phyloP scores from a whole-genome alignment of 2,888 invertebrate species.

The Dusona sp. region DNA sequence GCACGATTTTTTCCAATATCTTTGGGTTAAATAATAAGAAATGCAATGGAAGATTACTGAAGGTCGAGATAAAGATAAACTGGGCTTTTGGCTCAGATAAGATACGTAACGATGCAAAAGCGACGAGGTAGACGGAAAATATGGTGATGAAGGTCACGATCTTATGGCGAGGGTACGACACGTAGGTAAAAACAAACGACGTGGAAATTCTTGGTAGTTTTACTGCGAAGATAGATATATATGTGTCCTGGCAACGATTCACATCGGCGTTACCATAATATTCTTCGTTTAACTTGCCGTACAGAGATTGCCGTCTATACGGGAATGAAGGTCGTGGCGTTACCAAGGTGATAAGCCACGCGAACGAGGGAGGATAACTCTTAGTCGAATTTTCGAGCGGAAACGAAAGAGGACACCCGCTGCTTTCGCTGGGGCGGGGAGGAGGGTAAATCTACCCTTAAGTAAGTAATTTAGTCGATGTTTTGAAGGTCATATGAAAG shows the following conservation, averaged over 20 bases:
- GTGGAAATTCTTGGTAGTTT: constrained; percentile 55
- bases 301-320: constrained; percentile 55
- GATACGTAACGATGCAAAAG: not conserved
- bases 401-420: constrained; percentile 18
- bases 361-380: constrained; percentile 42
- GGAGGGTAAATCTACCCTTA: not conserved
- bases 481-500: not conserved
- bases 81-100: not conserved
- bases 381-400: constrained; percentile 46
- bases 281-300: constrained; percentile 55
- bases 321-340: constrained; percentile 60
- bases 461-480: constrained; percentile 24
- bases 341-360: constrained; percentile 68
- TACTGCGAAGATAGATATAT: constrained; percentile 21
- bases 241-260: constrained; percentile 50
- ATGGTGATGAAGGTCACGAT: constrained; percentile 19
- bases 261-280: constrained; percentile 60
- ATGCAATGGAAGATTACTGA: not conserved
- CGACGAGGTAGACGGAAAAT: not conserved
- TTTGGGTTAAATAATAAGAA: too few species aligned
- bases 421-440: not conserved
- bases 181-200: constrained; percentile 52
- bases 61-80: not conserved
- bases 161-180: constrained; percentile 7
- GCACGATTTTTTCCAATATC: too few species aligned